Conservation (phyloP, 1,140 invertebrate species). For the Ceratina australensis region DNA sequence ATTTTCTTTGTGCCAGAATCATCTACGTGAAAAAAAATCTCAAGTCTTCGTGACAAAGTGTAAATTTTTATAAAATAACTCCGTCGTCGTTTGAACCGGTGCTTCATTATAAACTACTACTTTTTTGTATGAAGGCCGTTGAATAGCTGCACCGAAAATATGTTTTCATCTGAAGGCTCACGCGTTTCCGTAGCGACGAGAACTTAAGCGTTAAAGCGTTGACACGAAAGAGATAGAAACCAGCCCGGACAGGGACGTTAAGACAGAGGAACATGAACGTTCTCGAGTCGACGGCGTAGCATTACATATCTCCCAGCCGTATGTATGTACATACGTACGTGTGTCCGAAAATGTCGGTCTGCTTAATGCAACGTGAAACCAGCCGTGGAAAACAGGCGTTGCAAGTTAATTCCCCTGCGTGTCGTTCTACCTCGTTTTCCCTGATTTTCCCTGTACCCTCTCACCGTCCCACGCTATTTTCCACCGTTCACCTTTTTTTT, state of each 20-base stretch:
- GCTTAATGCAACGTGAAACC: constrained; percentile 52
- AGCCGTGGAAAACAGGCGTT: constrained; percentile 44
- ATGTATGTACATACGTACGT: background rate
- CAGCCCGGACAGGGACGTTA: background rate
- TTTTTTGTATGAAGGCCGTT: no score
- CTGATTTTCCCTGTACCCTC: constrained; percentile 43
- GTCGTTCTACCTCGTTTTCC: constrained; percentile 48
- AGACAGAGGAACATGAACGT: constrained; percentile 14
- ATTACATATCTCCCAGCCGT: background rate
- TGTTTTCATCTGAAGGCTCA: background rate
- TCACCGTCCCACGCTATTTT: background rate
- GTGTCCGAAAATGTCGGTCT: constrained; percentile 39
- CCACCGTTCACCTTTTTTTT: background rate
- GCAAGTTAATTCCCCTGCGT: constrained; percentile 52
- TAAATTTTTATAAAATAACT: background rate
- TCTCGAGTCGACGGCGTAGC: background rate
- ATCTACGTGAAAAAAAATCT: background rate
- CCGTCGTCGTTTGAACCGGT: constrained; percentile 11
- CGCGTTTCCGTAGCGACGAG: constrained; percentile 28
- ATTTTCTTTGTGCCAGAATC: no score
- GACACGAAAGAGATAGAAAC: constrained; percentile 25
- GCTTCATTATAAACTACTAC: background rate
- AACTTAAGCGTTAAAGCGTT: constrained; percentile 40
- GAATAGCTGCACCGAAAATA: background rate
- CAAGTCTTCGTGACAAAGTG: background rate